Base-by-base conservation (phyloP, 2,888 invertebrate species). In the Idaea aversata region DNA sequence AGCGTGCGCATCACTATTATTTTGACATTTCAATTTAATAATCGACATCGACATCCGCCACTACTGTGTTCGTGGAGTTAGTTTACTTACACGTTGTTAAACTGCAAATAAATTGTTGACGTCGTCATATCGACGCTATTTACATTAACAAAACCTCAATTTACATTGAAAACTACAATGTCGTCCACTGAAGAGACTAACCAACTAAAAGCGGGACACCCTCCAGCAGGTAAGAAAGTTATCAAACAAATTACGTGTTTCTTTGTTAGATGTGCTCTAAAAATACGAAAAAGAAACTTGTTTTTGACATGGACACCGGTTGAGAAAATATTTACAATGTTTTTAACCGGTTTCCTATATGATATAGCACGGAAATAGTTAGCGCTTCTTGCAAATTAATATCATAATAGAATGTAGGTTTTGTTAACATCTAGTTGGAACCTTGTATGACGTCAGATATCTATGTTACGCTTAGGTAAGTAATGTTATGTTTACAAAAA, bases 201-300 rank as follows among this genome's bases (percentile, higher is more conserved):
- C 66, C 95, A 96, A 86, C 93, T 97, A 58, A 97, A 97, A 84
- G 98, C 95, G 72, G 98, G 98, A 66, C 98, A 98, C 89, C 97
- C 97, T 74, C 98, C 98, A 79, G 98, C 98, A 94, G 96, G 98
- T 98, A 94, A 71, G 93, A 25, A 64, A 59, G 38, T 61, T 58
- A 36, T 38, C 10, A 63, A 66, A 68, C 75, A 79, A 83, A 83
- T 82, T 84, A 81, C 82, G 78, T 79, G 70, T 74, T 63, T 57
- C 60, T 58, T 65, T 60, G 63, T 70, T 61, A 63, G 57, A 63
- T 61, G 58, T 58, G 59, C 15, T 15, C 15, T 59, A 15, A 4
- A 64, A 66, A 66, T 63, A 57, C 61, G 16, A 35, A 57, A 59
- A n/a, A 34, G 16, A 59, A 66, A 65, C 65, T 62, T 61, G 62